phyloP scores from a whole-genome alignment of 2,113 vertebrate genomes.

The Hylia prasina region DNA sequence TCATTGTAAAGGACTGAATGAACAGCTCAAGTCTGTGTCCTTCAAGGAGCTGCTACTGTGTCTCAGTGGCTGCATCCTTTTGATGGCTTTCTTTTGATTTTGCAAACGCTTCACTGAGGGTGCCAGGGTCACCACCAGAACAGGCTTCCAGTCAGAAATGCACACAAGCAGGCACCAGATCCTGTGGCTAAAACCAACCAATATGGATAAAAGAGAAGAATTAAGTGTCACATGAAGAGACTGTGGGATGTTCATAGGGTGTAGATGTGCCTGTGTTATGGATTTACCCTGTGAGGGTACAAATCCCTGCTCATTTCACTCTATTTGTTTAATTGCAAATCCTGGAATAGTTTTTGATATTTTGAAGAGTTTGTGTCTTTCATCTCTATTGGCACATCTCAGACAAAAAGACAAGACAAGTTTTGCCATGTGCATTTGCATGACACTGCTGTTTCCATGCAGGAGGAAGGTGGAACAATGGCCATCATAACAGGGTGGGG shows the following conservation, averaged over 20 bases:
- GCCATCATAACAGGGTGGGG: not conserved
- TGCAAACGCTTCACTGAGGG: not conserved
- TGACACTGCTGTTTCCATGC: not conserved
- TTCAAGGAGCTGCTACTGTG: not conserved
- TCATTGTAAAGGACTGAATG: not conserved
- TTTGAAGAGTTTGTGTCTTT: not conserved
- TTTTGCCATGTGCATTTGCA: not conserved
- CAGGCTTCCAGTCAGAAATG: not conserved
- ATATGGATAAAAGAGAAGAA: not conserved
- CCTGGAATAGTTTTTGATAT: not conserved
- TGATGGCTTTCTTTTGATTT: not conserved
- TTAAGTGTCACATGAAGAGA: not conserved
- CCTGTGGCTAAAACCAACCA: not conserved
- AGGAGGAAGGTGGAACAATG: not conserved
- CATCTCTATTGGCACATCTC: not conserved
- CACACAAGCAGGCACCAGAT: not conserved
- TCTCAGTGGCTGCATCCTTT: not conserved
- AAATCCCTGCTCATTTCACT: not conserved
- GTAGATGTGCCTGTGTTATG: not conserved
- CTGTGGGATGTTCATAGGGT: not conserved
- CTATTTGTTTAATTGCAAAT: not conserved
- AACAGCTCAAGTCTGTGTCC: not conserved
- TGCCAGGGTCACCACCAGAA: not conserved
- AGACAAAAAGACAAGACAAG: not conserved
- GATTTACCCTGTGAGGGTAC: not conserved